phyloP scores from a whole-genome alignment of 92 coral and sea anemone species.

The Micromussa lordhowensis region DNA sequence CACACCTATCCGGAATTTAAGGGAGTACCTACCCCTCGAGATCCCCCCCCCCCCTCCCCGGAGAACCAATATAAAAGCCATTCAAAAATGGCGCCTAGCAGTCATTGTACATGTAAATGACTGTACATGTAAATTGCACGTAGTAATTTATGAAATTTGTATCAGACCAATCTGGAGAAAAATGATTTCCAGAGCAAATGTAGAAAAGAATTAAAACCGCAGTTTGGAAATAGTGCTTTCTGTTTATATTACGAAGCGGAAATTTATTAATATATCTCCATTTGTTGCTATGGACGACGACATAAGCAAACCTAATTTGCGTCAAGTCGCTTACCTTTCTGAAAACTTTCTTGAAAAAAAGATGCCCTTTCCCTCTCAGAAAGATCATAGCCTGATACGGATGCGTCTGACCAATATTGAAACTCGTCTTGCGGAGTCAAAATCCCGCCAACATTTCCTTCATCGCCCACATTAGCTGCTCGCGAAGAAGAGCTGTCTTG shows the following conservation, averaged over 20 bases:
- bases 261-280: not conserved
- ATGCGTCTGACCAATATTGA: conserved; percentile 98
- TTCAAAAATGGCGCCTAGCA: not conserved
- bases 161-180: not conserved
- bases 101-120: not conserved
- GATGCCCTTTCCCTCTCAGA: conserved; percentile 96
- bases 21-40: too few species aligned
- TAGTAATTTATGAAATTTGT: not conserved
- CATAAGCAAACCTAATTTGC: conserved; percentile 13
- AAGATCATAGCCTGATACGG: conserved; percentile 94
- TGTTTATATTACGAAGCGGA: not conserved
- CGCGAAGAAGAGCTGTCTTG: conserved; percentile 70
- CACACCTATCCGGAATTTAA: too few species aligned
- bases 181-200: not conserved
- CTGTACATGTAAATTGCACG: not conserved
- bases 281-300: conserved; percentile 84
- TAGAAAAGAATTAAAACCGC: not conserved
- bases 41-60: too few species aligned
- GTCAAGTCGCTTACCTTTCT: conserved; percentile 69
- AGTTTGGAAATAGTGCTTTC: not conserved
- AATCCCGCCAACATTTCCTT: conserved; percentile 87
- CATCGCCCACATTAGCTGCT: conserved; percentile 67
- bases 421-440: conserved; percentile 98
- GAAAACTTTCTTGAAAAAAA: conserved; percentile 95
- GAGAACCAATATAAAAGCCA: not conserved